These are phyloP conservation scores for Struthio camelus DNA, from an alignment of 2,113 vertebrate species.

Conservation along the genomic window DNA sequence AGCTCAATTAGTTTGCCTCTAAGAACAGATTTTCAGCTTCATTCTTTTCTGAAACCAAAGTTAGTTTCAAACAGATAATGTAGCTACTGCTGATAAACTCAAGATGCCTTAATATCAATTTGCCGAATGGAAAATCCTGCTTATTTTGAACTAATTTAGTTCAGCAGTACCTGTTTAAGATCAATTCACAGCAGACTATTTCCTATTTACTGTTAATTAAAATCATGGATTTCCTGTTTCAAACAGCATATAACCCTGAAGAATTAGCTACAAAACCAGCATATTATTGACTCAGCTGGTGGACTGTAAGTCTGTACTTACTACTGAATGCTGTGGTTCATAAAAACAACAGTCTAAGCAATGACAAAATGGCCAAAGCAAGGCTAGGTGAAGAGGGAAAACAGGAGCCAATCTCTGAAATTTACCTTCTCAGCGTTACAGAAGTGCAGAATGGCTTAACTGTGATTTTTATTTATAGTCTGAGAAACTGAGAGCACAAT, in stretches of 20 bases:
- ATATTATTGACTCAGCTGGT: constrained; percentile 28
- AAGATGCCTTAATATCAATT: constrained; percentile 43
- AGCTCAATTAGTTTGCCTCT: background rate
- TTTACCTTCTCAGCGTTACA: background rate
- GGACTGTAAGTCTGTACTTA: background rate
- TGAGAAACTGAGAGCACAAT: background rate
- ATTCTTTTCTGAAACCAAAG: background rate
- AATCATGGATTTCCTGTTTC: constrained; percentile 72
- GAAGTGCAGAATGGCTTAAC: background rate
- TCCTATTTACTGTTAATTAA: constrained; percentile 68
- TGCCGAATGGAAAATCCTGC: constrained; percentile 44
- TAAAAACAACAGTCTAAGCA: background rate
- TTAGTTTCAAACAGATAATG: background rate
- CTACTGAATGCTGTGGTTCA: background rate
- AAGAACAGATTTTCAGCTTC: constrained; percentile 6
- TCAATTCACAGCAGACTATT: constrained; percentile 67
- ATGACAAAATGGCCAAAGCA: background rate
- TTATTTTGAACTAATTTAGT: constrained; percentile 61
- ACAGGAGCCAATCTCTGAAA: fast-evolving
- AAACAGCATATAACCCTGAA: constrained; percentile 44
- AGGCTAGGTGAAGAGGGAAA: background rate
- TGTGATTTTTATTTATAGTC: background rate
- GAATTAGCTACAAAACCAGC: background rate
- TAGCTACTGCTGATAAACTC: constrained; percentile 11
- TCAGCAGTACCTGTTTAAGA: constrained; percentile 64